Evolutionary conservation across 2,888 invertebrate species (phyloP), one percentile per base, ranked within the genome.

Genomic region (Liodrosophila aerea): DNA sequence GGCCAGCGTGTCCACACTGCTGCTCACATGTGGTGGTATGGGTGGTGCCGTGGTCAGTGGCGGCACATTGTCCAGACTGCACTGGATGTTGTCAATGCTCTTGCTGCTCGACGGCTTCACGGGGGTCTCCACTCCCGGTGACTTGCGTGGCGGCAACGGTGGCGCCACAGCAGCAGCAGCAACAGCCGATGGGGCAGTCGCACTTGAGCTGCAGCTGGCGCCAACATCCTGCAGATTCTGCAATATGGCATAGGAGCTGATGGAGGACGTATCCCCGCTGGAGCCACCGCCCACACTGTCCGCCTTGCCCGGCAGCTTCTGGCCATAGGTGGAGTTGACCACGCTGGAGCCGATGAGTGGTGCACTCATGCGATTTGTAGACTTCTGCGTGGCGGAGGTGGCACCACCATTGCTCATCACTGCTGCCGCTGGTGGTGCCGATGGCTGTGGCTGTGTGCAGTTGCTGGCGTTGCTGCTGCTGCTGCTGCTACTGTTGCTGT

Each of bases 81-180:
- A 81, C 29, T 87, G 81, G 7, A 90, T 86, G 64, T 88, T 89
- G 53, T 89, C 89, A 18, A 88, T 86, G 62, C 89, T 81, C 66
- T 68, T 78, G 75, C 75, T 81, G 61, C 47, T 76, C 52, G 70
- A 60, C 1, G 73, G 66, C 60, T 87, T 81, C 8, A 59, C 50
- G 7, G 86, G 85, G 41, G 85, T 88, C 44, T 90, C 90, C 16
- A 88, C 73, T 30, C 87, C 87, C 0, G 89, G 88, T 12, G 92
- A 92, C 86, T 93, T 93, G 39, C 93, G 82, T 0, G 93, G 93
- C 4, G 93, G 93, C 34, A 93, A 72, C 0, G 93, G 93, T 0
- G 91, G 91, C 12, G 91, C 91, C 7, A 91, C 91, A 22, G 58
- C 33, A 36, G 31, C 34, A 37, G 52, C 22, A 16, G 43, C 33